Conservation (phyloP, 2,888 invertebrate species). For the Eubasilissa splendida region DNA sequence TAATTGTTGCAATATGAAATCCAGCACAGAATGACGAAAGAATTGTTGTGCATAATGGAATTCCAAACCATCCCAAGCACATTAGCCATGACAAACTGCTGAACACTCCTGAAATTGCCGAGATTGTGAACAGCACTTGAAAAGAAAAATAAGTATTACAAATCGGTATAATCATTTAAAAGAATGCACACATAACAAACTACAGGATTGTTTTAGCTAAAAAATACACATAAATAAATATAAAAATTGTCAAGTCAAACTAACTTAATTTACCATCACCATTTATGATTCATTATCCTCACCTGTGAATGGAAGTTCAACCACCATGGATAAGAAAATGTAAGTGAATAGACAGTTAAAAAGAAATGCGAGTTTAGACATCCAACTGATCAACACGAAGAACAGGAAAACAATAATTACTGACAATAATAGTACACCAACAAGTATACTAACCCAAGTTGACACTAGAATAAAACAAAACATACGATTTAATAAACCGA, state of each 20-base stretch:
- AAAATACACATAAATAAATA: too few relatives aligned
- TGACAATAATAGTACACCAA: slow-evolving; percentile 50
- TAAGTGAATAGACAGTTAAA: background rate
- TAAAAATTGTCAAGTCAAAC: too few relatives aligned
- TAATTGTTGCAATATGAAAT: slow-evolving; percentile 73
- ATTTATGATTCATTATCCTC: background rate
- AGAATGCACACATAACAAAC: too few relatives aligned
- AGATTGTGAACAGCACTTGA: slow-evolving; percentile 71
- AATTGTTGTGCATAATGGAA: slow-evolving; percentile 75
- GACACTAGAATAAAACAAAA: slow-evolving; percentile 30
- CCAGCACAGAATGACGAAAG: slow-evolving; percentile 76
- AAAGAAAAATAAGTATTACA: slow-evolving; percentile 53
- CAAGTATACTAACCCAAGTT: slow-evolving; percentile 10
- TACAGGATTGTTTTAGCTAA: too few relatives aligned
- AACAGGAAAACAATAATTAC: slow-evolving; percentile 4
- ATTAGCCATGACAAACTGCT: slow-evolving; percentile 76
- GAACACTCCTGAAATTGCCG: slow-evolving; percentile 72
- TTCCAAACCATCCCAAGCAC: slow-evolving; percentile 77
- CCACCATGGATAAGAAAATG: slow-evolving; percentile 7
- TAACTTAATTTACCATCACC: slow-evolving; percentile 9
- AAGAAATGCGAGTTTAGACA: slow-evolving; percentile 17
- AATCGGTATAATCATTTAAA: too few relatives aligned
- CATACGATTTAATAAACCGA: background rate
- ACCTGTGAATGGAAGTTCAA: slow-evolving; percentile 31
- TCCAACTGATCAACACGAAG: slow-evolving; percentile 6